phyloP scores from a whole-genome alignment of 37 sponge, comb jelly and placozoan genomes.

The Cladorhizidae sp. region DNA sequence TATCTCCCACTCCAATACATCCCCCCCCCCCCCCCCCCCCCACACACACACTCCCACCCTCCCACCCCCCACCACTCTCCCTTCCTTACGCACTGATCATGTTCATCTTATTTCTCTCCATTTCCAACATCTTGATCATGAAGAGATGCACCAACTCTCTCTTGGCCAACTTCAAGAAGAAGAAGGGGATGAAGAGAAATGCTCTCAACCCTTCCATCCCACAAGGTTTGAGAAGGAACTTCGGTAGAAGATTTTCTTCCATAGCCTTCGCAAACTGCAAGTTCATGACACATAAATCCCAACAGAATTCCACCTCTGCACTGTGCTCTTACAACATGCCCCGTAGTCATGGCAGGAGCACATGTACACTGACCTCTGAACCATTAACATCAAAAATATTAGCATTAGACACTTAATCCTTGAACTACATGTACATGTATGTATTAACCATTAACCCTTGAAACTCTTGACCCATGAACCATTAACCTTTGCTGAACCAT shows the following conservation, averaged over 20 bases:
- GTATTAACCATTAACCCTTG: too few species aligned
- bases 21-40: background rate
- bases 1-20: background rate
- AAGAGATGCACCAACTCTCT: background rate
- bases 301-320: background rate
- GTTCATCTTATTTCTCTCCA: conserved; percentile 17
- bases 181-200: conserved; percentile 6
- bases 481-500: too few species aligned
- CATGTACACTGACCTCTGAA: too few species aligned
- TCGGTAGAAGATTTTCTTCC: background rate
- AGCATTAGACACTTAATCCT: background rate
- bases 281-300: background rate
- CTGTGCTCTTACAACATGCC: background rate
- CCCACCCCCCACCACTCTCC: background rate
- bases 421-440: too few species aligned
- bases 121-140: conserved; percentile 6
- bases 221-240: background rate
- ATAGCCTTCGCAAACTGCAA: background rate
- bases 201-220: background rate
- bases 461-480: too few species aligned
- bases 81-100: background rate
- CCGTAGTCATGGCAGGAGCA: too few species aligned
- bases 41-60: too few species aligned
- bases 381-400: background rate
- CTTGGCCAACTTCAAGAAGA: background rate